Evolutionary conservation across 2,888 invertebrate genomes (phyloP).

Genomic region (Druceiella hillmani): DNA sequence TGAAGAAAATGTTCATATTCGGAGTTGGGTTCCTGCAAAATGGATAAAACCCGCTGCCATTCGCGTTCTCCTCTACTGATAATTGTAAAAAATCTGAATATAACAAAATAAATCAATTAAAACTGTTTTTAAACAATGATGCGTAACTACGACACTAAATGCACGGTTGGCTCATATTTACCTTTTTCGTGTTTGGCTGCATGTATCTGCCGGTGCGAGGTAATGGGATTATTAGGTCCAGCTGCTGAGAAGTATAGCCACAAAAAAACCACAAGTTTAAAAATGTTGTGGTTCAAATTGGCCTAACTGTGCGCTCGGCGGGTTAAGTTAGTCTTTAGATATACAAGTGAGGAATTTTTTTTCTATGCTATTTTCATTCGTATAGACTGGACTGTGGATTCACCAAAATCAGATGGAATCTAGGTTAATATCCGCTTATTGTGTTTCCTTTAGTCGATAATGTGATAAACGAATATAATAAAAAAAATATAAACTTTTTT

Average conservation of each 20-base stretch:
- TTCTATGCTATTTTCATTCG: too few species aligned
- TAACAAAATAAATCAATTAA: conserved; percentile 13
- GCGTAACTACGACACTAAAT: conserved; percentile 9
- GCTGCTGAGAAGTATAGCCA: conserved; percentile 9
- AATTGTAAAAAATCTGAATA: conserved; percentile 10
- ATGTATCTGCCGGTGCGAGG: too few species aligned
- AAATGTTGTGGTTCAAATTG: conserved; percentile 9
- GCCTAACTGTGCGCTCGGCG: conserved; percentile 11
- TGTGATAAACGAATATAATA: too few species aligned
- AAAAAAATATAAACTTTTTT: too few species aligned
- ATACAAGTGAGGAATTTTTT: too few species aligned
- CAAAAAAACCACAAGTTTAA: conserved; percentile 7
- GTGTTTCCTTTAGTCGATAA: too few species aligned
- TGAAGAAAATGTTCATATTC: conserved; percentile 9
- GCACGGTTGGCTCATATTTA: conserved; percentile 12
- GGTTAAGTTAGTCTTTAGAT: too few species aligned
- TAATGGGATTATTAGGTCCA: conserved; percentile 8
- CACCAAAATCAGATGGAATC: too few species aligned
- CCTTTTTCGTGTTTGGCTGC: conserved; percentile 10
- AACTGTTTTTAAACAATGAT: conserved; percentile 6
- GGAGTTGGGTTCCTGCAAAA: conserved; percentile 9
- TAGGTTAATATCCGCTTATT: too few species aligned
- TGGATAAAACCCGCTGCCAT: conserved; percentile 7
- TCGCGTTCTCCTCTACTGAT: conserved; percentile 11
- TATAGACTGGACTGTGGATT: too few species aligned